phyloP scores from a whole-genome alignment of 2,797 vertebrate species.

The Acanthopagrus latus region DNA sequence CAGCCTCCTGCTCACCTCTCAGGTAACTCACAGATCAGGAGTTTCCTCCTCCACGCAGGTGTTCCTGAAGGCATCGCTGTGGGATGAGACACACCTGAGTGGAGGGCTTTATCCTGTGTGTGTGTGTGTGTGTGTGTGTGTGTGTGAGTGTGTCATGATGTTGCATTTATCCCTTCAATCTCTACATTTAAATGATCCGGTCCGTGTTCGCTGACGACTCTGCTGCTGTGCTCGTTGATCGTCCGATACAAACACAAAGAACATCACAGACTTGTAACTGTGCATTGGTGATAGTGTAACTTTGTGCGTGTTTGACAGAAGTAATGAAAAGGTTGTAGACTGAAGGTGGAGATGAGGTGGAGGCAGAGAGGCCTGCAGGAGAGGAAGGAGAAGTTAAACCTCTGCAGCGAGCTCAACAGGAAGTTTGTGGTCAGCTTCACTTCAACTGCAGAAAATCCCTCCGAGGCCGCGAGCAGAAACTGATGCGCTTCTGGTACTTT shows the following conservation, averaged over 20 bases:
- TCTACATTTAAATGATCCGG: too few species aligned
- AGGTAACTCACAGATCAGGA: conserved; percentile 60
- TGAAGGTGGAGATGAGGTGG: neutral
- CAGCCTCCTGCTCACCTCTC: conserved; percentile 40
- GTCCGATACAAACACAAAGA: too few species aligned
- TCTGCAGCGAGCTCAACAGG: conserved; percentile 57
- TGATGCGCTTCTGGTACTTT: too few species aligned
- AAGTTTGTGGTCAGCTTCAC: conserved; percentile 69
- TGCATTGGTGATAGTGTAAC: accelerated
- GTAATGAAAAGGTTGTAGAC: neutral
- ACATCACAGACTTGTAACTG: too few species aligned
- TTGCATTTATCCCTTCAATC: neutral
- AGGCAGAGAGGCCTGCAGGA: conserved; percentile 21
- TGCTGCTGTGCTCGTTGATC: neutral
- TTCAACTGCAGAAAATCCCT: conserved; percentile 44
- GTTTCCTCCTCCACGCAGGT: neutral
- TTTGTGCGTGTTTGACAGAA: neutral
- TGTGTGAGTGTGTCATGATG: neutral
- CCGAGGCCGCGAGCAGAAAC: neutral
- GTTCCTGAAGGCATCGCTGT: conserved; percentile 16
- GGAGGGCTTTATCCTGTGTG: neutral
- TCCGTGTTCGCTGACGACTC: too few species aligned
- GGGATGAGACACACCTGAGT: neutral
- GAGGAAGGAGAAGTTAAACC: conserved; percentile 43
- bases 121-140: neutral